These are phyloP conservation scores for Echiichthys vipera DNA, from an alignment of 2,797 vertebrate species.

Conservation along the genomic window DNA sequence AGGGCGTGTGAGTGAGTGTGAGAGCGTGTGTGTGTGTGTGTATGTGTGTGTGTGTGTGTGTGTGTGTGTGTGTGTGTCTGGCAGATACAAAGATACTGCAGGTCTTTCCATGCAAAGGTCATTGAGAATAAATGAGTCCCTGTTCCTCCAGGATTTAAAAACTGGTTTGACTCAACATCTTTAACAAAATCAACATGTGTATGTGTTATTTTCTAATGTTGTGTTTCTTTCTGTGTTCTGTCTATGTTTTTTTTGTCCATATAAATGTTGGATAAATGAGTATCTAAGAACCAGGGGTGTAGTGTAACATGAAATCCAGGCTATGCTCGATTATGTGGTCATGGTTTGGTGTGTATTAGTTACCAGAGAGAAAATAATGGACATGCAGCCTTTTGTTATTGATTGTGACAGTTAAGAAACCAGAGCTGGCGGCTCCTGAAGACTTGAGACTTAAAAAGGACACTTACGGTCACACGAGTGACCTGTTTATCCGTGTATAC, in stretches of 20 bases:
- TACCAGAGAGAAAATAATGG: neutral
- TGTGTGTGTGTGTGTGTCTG: neutral
- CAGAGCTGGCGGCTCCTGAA: neutral
- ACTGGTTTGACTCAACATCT: neutral
- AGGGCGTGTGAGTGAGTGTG: slow-evolving; percentile 10
- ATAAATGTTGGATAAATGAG: neutral
- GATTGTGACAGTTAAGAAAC: neutral
- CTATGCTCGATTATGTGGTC: neutral
- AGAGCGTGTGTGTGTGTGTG: slow-evolving; percentile 26
- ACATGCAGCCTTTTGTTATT: neutral
- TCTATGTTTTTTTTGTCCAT: neutral
- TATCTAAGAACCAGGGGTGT: too few species aligned
- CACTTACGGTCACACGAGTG: neutral
- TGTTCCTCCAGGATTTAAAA: slow-evolving; percentile 24
- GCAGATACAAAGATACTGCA: slow-evolving; percentile 7
- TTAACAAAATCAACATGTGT: neutral
- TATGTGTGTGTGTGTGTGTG: slow-evolving; percentile 11
- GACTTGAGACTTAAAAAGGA: neutral
- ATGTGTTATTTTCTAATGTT: neutral
- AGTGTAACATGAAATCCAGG: neutral
- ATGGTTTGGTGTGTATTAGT: neutral
- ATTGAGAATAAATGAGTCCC: neutral
- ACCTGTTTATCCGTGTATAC: too few species aligned
- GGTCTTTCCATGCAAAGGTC: slow-evolving; percentile 4
- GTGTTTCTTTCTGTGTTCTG: neutral